Base-by-base conservation (phyloP, 2,888 invertebrate genomes). In the Drosophila austrosaltans region DNA sequence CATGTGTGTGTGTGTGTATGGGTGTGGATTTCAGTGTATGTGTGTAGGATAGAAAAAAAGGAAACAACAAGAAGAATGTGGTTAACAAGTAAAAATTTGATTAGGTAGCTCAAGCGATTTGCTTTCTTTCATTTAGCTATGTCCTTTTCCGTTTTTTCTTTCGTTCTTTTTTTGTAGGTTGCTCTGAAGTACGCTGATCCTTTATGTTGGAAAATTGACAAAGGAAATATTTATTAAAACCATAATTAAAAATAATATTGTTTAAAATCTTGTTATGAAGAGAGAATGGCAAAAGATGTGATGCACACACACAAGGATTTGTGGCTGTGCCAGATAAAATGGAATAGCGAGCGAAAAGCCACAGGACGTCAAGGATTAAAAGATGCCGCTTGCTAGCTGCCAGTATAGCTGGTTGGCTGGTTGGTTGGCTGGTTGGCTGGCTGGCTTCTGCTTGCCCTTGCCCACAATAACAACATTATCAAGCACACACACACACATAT, bases 341-440 rank as follows among this genome's bases (percentile, higher is more conserved):
- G 64, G 65, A 59, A 78, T 56, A 63, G 71, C 56, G 61, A 61
- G 67, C 48, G 66, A 71, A 69, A 77, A 82, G 81, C 86, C 85
- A 85, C 81, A 81, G 86, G 80, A 85, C 76, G 78, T 77, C 86
- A 83, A 83, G 80, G 82, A 87, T 87, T 86, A 87, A 86, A 82
- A 86, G 77, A 79, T 72, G 69, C 71, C 73, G 73, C 72, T 74
- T 66, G 72, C 70, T 77, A 61, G 58, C 25, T 56, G 44, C 28
- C 42, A 36, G 36, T 1, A 36, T 36, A 16, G 16, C 16, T 16
- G 36, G 36, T 3, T 36, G 36, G 32, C 32, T 77, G 65, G 58
- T 20, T 56, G 56, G 42, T n/a, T n/a, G n/a, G 16, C 16, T 16
- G 36, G 36, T 3, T 36, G 36, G 32, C 32, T 77, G 65, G 58